Conservation (phyloP, 2,888 invertebrate genomes). For the Drepanosiphum platanoidis region DNA sequence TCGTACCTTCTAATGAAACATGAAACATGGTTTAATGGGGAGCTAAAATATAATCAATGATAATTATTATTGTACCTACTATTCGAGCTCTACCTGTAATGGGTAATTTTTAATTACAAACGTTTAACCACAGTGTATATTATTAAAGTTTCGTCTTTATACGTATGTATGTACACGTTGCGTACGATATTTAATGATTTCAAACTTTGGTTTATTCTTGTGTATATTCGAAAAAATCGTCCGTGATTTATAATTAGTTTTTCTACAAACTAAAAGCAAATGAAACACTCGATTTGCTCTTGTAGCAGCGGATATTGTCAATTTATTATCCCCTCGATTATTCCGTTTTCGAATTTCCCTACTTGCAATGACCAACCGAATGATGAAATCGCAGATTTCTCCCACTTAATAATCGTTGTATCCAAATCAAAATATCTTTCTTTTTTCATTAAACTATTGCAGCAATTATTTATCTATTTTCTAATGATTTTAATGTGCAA, state of each 20-base stretch:
- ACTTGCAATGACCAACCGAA: constrained; percentile 9
- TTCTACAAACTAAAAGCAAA: constrained; percentile 11
- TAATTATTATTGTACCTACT: background rate
- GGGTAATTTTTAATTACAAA: background rate
- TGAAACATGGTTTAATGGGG: background rate
- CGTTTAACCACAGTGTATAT: no score
- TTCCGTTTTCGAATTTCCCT: constrained; percentile 34
- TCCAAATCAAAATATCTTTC: background rate
- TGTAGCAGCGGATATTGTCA: constrained; percentile 39
- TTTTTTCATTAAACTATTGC: background rate
- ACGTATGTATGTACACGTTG: no score
- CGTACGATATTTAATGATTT: no score
- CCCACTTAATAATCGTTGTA: constrained; percentile 22
- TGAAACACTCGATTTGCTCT: constrained; percentile 10
- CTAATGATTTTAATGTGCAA: background rate
- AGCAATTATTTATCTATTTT: background rate
- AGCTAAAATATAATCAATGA: background rate
- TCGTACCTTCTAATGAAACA: no score
- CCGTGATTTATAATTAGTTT: background rate
- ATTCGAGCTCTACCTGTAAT: background rate
- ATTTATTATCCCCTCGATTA: no score
- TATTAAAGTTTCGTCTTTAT: no score
- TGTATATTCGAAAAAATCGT: no score
- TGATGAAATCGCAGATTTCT: constrained; percentile 38
- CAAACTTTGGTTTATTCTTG: no score